phyloP scores from a whole-genome alignment of 1,140 invertebrate genomes.

The Battus philenor region DNA sequence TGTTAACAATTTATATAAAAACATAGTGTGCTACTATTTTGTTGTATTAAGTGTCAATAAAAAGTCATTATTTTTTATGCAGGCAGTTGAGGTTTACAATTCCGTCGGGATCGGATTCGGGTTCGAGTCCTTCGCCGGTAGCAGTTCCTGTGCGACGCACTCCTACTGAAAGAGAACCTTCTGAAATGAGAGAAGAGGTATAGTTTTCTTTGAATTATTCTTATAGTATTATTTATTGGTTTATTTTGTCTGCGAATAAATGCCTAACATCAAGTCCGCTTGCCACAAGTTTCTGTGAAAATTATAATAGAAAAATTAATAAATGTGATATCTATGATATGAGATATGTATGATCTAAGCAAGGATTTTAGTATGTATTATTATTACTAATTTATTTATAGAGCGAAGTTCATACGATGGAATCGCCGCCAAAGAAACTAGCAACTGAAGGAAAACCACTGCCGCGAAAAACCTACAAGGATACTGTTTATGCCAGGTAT shows the following conservation, averaged over 20 bases:
- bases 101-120: slow-evolving; percentile 43
- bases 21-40: no score
- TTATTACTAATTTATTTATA: slow-evolving; percentile 22
- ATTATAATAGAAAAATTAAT: background rate
- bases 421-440: slow-evolving; percentile 55
- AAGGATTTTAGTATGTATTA: slow-evolving; percentile 15
- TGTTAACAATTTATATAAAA: no score
- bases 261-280: no score
- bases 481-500: slow-evolving; percentile 54
- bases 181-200: no score
- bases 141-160: slow-evolving; percentile 13
- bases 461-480: slow-evolving; percentile 45
- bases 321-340: background rate
- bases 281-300: no score
- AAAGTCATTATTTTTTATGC: no score
- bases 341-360: background rate
- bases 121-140: slow-evolving; percentile 39
- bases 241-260: no score
- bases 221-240: no score
- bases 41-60: no score
- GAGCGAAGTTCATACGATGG: slow-evolving; percentile 29
- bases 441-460: slow-evolving; percentile 38
- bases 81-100: slow-evolving; percentile 58
- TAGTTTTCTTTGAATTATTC: no score
- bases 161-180: no score